These are phyloP conservation scores for Dipus sagitta DNA, from an alignment of 2,797 vertebrate species.

Conservation along the genomic window DNA sequence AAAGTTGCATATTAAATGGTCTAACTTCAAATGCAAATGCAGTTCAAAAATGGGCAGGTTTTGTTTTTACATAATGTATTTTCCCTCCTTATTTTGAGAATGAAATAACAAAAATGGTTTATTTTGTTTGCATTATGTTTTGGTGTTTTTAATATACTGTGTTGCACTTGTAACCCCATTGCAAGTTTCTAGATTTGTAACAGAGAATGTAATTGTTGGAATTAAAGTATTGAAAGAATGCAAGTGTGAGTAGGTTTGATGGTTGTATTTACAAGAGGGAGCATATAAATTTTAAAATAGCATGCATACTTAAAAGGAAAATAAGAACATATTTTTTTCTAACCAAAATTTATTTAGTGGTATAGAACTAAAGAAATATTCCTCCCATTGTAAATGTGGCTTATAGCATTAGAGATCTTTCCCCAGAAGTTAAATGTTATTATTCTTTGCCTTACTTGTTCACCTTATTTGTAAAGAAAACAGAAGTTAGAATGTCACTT, in stretches of 20 bases:
- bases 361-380: neutral
- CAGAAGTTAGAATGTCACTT: neutral
- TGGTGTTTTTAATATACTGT: conserved; percentile 58
- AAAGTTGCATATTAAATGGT: neutral
- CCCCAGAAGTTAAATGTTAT: neutral
- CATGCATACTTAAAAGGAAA: neutral
- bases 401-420: neutral
- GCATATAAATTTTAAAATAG: neutral
- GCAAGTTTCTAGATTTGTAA: neutral
- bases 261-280: neutral
- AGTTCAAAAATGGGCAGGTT: neutral
- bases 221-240: neutral
- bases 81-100: conserved; percentile 77
- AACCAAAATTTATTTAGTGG: conserved; percentile 31
- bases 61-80: conserved; percentile 73
- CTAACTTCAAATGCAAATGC: neutral
- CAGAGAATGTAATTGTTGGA: neutral
- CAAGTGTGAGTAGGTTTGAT: neutral
- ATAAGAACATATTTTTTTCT: neutral
- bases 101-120: conserved; percentile 64
- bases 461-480: conserved; percentile 25
- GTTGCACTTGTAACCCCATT: conserved; percentile 31
- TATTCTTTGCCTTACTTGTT: neutral
- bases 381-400: neutral
- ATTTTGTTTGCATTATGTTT: conserved; percentile 77